Percentiles rank a stretch among this genome's conserved stretches.
phyloP scores from a whole-genome alignment of 2,888 invertebrate genomes.

The Drosophila bunnanda region DNA sequence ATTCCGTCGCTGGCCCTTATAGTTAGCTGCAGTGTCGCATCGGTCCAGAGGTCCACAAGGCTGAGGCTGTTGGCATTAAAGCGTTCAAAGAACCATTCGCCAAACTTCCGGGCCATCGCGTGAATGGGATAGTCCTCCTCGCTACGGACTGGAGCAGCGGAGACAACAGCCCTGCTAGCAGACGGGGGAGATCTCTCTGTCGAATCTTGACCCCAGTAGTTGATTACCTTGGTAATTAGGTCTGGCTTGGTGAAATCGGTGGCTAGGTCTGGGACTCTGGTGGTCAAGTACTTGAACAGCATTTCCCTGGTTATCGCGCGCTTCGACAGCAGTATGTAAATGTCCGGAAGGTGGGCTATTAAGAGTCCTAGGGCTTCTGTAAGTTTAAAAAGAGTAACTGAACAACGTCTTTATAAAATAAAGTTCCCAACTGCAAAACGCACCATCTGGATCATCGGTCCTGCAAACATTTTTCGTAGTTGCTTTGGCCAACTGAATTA shows the following conservation, averaged over 20 bases:
- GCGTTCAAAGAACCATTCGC: conserved; percentile 86
- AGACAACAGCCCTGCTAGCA: too few species aligned
- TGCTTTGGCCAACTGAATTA: conserved; percentile 72
- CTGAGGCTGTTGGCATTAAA: conserved; percentile 84
- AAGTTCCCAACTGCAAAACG: background rate
- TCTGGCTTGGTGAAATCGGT: conserved; percentile 86
- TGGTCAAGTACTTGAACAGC: conserved; percentile 86
- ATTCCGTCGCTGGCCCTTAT: conserved; percentile 70
- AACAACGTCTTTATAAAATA: background rate
- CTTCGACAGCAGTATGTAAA: conserved; percentile 85
- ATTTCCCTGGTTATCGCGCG: conserved; percentile 86
- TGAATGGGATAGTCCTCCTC: conserved; percentile 80
- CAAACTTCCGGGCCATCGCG: conserved; percentile 86
- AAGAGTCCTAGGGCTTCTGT: conserved; percentile 86
- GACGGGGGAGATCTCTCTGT: background rate
- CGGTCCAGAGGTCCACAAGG: conserved; percentile 86
- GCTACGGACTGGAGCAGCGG: background rate
- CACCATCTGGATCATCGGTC: conserved; percentile 68
- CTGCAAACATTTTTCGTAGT: conserved; percentile 79
- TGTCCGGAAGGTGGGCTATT: conserved; percentile 85
- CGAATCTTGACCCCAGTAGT: conserved; percentile 83
- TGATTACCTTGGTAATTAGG: conserved; percentile 85
- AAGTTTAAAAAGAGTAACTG: background rate
- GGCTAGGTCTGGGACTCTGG: conserved; percentile 84
- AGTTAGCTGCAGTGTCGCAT: conserved; percentile 82